Percentiles rank a stretch among this genome's conserved stretches.
These are phyloP conservation scores for Craniophora ligustri DNA, from an alignment of 2,888 invertebrate species.

Conservation along the genomic window DNA sequence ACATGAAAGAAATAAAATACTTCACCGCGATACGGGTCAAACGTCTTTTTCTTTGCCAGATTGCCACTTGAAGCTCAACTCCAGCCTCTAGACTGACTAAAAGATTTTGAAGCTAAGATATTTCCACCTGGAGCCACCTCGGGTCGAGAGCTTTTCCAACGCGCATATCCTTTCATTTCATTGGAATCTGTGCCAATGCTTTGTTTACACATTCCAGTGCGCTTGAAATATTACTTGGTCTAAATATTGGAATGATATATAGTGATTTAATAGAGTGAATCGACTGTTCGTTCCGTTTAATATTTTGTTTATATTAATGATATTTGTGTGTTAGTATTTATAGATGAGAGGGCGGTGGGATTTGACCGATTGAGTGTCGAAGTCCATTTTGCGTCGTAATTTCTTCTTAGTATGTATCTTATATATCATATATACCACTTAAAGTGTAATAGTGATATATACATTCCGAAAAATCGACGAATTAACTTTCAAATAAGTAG, in stretches of 20 bases:
- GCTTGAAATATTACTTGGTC: constrained; percentile 52
- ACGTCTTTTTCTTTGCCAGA: constrained; percentile 29
- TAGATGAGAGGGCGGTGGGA: no score
- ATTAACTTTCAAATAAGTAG: no score
- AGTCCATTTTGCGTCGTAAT: no score
- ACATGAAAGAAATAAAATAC: neutral
- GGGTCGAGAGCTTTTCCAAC: constrained; percentile 74
- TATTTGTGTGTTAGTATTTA: constrained; percentile 10
- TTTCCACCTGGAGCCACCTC: constrained; percentile 67
- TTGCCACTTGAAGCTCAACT: constrained; percentile 46
- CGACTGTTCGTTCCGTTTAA: constrained; percentile 20
- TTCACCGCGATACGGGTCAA: neutral
- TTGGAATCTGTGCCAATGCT: constrained; percentile 76
- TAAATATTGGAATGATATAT: constrained; percentile 36
- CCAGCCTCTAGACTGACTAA: constrained; percentile 51
- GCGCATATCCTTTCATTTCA: constrained; percentile 84
- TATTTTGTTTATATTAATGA: constrained; percentile 20
- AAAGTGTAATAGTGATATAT: no score
- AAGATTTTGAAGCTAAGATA: constrained; percentile 66
- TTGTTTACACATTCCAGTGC: constrained; percentile 60
- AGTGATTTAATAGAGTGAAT: constrained; percentile 36
- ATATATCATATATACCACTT: no score
- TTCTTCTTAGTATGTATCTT: no score
- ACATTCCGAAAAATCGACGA: no score
- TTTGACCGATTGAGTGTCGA: no score